Conservation (phyloP, 2,113 vertebrate species). For the Sorex araneus region DNA sequence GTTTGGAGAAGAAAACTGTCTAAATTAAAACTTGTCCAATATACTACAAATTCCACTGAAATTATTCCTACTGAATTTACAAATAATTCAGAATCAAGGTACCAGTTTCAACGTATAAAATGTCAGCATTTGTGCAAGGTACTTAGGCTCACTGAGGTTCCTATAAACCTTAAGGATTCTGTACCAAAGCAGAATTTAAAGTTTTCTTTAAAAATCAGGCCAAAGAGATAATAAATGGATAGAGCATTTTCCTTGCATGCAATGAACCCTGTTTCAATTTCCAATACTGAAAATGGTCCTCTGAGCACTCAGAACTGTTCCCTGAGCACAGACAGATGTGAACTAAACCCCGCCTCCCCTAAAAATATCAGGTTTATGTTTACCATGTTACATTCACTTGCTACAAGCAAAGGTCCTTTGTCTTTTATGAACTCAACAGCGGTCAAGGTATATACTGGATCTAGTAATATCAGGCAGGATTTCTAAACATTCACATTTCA, state of each 20-base stretch:
- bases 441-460: neutral
- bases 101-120: neutral
- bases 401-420: neutral
- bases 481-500: neutral
- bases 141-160: neutral
- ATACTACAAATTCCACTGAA: neutral
- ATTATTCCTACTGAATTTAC: neutral
- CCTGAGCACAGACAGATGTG: neutral
- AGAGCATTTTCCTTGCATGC: too few species aligned
- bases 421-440: neutral
- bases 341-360: neutral
- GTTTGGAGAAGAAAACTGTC: slow-evolving; percentile 33
- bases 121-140: neutral
- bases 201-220: neutral
- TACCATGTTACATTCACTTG: neutral
- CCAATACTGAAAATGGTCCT: too few species aligned
- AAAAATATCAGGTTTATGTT: slow-evolving; percentile 4
- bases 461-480: neutral
- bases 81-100: neutral
- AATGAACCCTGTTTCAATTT: too few species aligned
- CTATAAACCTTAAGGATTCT: neutral
- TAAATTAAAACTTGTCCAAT: slow-evolving; percentile 29
- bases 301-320: neutral
- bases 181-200: neutral
- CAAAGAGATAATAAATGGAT: too few species aligned